Conservation (phyloP, 1,140 invertebrate species). For the Hyposmocoma kahamanoa region DNA sequence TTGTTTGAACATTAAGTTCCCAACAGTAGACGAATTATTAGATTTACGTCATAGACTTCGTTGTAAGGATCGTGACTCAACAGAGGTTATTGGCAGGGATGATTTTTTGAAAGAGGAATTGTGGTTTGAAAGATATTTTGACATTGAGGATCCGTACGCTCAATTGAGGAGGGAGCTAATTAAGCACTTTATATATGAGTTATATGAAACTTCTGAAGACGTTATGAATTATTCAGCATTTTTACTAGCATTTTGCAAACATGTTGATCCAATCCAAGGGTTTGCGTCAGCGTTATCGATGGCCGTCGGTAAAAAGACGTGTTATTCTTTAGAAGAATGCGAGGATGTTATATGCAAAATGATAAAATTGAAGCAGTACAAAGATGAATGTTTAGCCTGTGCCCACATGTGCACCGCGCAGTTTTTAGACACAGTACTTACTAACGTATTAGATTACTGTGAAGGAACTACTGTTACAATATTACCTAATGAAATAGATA, state of each 20-base stretch:
- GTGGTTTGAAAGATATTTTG: slow-evolving; percentile 74
- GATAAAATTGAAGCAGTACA: slow-evolving; percentile 52
- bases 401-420: slow-evolving; percentile 39
- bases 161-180: slow-evolving; percentile 49
- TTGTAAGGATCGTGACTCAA: slow-evolving; percentile 53
- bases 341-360: slow-evolving; percentile 49
- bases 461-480: slow-evolving; percentile 41
- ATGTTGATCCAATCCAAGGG: slow-evolving; percentile 65
- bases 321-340: slow-evolving; percentile 62
- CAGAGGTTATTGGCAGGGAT: slow-evolving; percentile 52
- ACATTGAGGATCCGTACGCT: slow-evolving; percentile 29
- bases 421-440: slow-evolving; percentile 44
- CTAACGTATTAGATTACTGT: slow-evolving; percentile 30
- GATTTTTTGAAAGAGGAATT: slow-evolving; percentile 58
- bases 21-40: slow-evolving; percentile 70
- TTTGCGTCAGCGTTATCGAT: slow-evolving; percentile 74
- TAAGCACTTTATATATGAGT: slow-evolving; percentile 73
- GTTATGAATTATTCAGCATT: slow-evolving; percentile 76
- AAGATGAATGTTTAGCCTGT: slow-evolving; percentile 47
- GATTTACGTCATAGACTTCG: slow-evolving; percentile 57
- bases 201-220: slow-evolving; percentile 64
- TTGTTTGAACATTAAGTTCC: slow-evolving; percentile 71
- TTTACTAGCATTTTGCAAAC: slow-evolving; percentile 76
- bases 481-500: slow-evolving; percentile 36
- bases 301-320: slow-evolving; percentile 70